Evolutionary conservation across 2,797 vertebrate genomes (phyloP), one percentile per base, ranked within the genome.

Genomic region (Cephalopachus bancanus): DNA sequence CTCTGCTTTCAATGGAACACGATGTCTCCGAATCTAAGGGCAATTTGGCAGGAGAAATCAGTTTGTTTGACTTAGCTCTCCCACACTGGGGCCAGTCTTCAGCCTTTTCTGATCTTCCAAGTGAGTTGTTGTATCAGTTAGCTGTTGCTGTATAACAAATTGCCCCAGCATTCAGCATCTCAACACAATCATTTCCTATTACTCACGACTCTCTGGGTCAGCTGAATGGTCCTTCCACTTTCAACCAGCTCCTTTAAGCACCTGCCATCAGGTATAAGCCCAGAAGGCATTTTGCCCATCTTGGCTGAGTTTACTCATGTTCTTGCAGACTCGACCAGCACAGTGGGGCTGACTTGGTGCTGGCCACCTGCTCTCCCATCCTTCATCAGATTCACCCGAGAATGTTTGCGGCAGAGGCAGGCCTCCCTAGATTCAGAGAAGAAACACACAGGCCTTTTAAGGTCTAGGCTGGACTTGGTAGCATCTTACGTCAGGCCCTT

Each of bases 221-320:
- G 22, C 22, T 74, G 5, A 19, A 28, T 33, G 51, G 55, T 74
- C 57, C 28, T 8, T 91, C 10, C 62, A 37, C 53, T 30, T 84
- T 59, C 10, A 49, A 26, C 26, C 19, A 65, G 28, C 30, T 94
- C 76, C 89, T 33, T 92, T 30, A 79, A 72, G 20, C 30, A 51
- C 12, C 72, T 49, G 20, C 5, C 33, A 20, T 33, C 24, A n/a
- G 60, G 20, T 22, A 12, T n/a, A 26, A 79, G 9, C n/a, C 75
- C 76, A n/a, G 59, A 85, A 33, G 53, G 24, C n/a, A 71, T 55
- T 91, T 74, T 81, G 30, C 15, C 24, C 3, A 67, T 59, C 55
- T 55, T 79, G 72, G 90, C 72, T 79, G 79, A 74, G 51, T 65
- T 89, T 59, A 83, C 71, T 92, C 33, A 44, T 20, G 79, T n/a